Percentiles rank a stretch among this genome's conserved stretches.
phyloP scores from a whole-genome alignment of 2,797 vertebrate species.

The Margarornis squamiger region DNA sequence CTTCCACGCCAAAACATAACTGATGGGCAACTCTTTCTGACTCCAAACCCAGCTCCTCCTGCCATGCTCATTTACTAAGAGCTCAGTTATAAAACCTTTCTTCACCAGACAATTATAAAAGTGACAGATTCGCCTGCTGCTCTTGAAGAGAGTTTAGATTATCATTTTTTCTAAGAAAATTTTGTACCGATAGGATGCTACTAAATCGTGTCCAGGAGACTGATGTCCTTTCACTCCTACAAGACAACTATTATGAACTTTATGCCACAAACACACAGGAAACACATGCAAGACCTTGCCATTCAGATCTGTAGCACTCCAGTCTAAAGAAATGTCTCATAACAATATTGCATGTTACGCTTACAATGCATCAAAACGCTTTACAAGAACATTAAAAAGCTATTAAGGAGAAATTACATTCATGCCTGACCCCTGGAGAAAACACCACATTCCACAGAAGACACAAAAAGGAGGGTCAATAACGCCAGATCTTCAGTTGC shows the following conservation, averaged over 20 bases:
- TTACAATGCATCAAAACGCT: not conserved
- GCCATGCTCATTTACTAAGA: not conserved
- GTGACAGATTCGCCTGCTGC: not conserved
- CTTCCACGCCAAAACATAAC: not conserved
- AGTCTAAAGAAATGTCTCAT: not conserved
- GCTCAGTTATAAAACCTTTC: not conserved
- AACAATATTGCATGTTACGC: not conserved
- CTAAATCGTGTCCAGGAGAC: not conserved
- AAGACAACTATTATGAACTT: not conserved
- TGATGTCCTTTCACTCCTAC: not conserved
- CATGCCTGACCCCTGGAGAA: not conserved
- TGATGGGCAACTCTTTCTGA: not conserved
- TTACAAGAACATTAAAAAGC: not conserved
- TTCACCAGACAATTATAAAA: not conserved
- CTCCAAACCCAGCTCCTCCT: not conserved
- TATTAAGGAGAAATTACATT: not conserved
- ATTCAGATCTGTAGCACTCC: not conserved
- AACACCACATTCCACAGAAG: not conserved
- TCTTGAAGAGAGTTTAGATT: not conserved
- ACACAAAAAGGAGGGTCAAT: not conserved
- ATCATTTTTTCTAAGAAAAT: not conserved
- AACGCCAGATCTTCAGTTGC: not conserved
- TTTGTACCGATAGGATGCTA: not conserved
- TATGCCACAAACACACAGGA: not conserved
- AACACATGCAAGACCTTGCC: not conserved